Conservation (phyloP, 2,888 invertebrate species). For the Ametastegia equiseti region DNA sequence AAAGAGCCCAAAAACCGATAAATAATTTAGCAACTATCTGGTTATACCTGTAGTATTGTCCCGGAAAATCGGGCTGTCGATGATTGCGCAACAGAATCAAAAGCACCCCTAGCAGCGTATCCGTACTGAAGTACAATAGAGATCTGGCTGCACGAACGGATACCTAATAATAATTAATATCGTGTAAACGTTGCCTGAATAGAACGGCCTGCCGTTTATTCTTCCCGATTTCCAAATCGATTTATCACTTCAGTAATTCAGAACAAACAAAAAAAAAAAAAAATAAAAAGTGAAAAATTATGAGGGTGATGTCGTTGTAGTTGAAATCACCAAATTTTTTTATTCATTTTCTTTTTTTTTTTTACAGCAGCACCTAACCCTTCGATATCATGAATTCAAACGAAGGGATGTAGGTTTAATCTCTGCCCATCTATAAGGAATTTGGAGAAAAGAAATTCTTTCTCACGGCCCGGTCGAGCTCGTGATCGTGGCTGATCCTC, state of each 20-base stretch:
- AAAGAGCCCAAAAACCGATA: no score
- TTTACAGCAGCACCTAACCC: neutral
- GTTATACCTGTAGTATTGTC: neutral
- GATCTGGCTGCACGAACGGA: neutral
- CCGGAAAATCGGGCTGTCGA: neutral
- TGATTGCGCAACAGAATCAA: neutral
- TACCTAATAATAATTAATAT: neutral
- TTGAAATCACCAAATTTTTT: neutral
- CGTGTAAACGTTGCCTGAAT: neutral
- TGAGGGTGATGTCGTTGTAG: neutral
- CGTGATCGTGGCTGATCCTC: conserved; percentile 26
- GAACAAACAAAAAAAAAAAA: neutral
- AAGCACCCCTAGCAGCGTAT: neutral
- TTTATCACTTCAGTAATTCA: neutral
- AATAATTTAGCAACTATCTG: no score
- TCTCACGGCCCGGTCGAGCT: conserved; percentile 15
- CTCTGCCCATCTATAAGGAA: conserved; percentile 13
- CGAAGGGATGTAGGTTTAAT: neutral
- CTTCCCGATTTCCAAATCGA: neutral
- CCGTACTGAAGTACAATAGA: neutral
- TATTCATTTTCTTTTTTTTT: neutral
- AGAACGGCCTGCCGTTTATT: neutral
- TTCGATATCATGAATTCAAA: neutral
- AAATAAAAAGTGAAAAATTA: neutral
- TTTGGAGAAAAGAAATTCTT: conserved; percentile 8